Conservation (phyloP, 2,888 invertebrate species). For the Lymantria monacha region DNA sequence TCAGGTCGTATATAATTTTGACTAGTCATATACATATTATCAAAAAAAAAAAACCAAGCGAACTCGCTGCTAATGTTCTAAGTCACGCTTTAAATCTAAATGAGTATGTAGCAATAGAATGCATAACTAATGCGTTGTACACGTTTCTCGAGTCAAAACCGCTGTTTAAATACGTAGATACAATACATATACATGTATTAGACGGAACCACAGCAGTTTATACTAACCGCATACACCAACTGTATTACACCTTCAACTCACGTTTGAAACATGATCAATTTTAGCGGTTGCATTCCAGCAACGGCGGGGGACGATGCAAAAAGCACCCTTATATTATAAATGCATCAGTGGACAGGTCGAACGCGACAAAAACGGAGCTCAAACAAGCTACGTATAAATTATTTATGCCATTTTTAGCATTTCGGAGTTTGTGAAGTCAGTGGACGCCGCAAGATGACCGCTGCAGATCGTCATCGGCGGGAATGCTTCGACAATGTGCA, state of each 20-base stretch:
- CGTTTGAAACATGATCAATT: conserved; percentile 81
- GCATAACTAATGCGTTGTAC: conserved; percentile 42
- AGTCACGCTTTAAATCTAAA: conserved; percentile 23
- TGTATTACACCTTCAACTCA: conserved; percentile 71
- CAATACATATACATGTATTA: conserved; percentile 27
- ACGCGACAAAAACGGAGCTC: conserved; percentile 73
- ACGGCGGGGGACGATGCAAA: conserved; percentile 71
- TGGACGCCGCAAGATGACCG: conserved; percentile 47
- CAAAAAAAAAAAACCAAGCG: no score
- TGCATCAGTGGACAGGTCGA: conserved; percentile 81
- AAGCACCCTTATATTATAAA: conserved; percentile 82
- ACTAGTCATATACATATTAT: no score
- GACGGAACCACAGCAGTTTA: conserved; percentile 38
- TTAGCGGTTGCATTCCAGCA: conserved; percentile 80
- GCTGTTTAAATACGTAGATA: conserved; percentile 24
- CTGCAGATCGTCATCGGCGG: conserved; percentile 36
- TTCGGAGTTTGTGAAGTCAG: conserved; percentile 67
- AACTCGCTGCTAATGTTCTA: conserved; percentile 5
- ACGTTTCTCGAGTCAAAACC: conserved; percentile 26
- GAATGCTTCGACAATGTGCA: conserved; percentile 31
- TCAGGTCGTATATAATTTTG: no score
- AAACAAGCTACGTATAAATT: conserved; percentile 76
- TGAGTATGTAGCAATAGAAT: conserved; percentile 18
- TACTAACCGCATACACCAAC: conserved; percentile 35
- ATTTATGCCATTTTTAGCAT: conserved; percentile 82